Percentiles rank a stretch among this genome's conserved stretches.
These are phyloP conservation scores for Microdon myrmicae DNA, from an alignment of 2,888 invertebrate genomes.

Conservation along the genomic window DNA sequence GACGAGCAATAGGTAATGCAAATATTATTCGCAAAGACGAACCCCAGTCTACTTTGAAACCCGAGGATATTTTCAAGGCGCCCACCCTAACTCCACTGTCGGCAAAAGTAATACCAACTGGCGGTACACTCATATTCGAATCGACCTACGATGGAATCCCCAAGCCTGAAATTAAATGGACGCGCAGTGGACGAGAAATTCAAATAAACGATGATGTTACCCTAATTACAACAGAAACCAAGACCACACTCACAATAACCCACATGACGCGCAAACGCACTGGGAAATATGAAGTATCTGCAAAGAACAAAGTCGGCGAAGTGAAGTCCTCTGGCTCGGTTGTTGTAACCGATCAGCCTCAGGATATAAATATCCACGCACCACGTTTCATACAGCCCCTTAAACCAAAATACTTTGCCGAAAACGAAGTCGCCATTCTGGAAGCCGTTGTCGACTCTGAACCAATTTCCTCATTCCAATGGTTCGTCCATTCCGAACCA, in stretches of 20 bases:
- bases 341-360: constrained; percentile 74
- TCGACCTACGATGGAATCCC: constrained; percentile 80
- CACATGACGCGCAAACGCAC: constrained; percentile 79
- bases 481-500: constrained; percentile 82
- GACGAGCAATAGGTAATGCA: constrained; percentile 78
- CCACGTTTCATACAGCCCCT: constrained; percentile 80
- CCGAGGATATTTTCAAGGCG: constrained; percentile 71
- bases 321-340: constrained; percentile 85
- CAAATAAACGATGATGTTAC: constrained; percentile 72
- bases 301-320: constrained; percentile 81
- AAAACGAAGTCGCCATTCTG: constrained; percentile 81
- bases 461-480: constrained; percentile 86
- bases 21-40: constrained; percentile 72
- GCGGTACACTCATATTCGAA: constrained; percentile 75
- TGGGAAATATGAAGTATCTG: constrained; percentile 89
- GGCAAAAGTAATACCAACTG: constrained; percentile 77
- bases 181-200: constrained; percentile 83
- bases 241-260: constrained; percentile 74
- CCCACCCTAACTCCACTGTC: constrained; percentile 84
- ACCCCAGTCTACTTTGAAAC: constrained; percentile 42
- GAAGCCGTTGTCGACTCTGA: constrained; percentile 81
- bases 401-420: constrained; percentile 75
- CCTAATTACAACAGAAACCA: constrained; percentile 71
- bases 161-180: constrained; percentile 83
- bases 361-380: constrained; percentile 73